Evolutionary conservation across 2,113 vertebrate genomes (phyloP), one percentile per base, ranked within the genome.

Genomic region (Chlorodrepanis virens): DNA sequence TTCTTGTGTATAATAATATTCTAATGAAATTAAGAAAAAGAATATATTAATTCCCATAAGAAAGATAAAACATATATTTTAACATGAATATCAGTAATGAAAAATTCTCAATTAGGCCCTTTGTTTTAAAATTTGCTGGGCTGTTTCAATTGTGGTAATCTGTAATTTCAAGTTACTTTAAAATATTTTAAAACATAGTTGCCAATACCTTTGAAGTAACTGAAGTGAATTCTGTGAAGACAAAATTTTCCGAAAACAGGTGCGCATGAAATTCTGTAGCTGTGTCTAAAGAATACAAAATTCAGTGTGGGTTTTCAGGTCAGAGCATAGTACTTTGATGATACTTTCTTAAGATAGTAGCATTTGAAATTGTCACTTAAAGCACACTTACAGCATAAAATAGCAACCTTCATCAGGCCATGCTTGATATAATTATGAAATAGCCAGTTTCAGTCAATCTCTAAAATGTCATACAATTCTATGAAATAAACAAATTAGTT

Each of bases 221-320:
- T 93, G 92, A 82, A 99, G 94, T 40, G 98, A 97, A 78, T 98
- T 97, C 61, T 98, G 98, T 88, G 98, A 98, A 93, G 98, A 98
- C 42, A 97, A 72, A 86, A 98, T 98, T 92, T 97, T 98, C 83
- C 92, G 97, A 95, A 99, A 98, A 95, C 96, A 97, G 70, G 79
- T 97, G 81, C 57, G 97, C 98, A 99, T 99, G 96, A 99, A 99
- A 31, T 65, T 84, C 92, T 97, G 97, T 47, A 99, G 96, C 94
- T 98, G 97, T 25, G 95, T 42, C 99, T 99, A 93, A 96, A 96
- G 70, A 94, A 91, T 33, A 97, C 0, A 70, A 3, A 45, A 76
- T 31, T 87, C 35, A 91, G 27, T 40, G 79, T 5, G 74, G 4
- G 44, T 72, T 75, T 80, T 90, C 35, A 47, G 53, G 39, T 84